phyloP scores from a whole-genome alignment of 2,888 invertebrate species.

The Andrena dorsata region DNA sequence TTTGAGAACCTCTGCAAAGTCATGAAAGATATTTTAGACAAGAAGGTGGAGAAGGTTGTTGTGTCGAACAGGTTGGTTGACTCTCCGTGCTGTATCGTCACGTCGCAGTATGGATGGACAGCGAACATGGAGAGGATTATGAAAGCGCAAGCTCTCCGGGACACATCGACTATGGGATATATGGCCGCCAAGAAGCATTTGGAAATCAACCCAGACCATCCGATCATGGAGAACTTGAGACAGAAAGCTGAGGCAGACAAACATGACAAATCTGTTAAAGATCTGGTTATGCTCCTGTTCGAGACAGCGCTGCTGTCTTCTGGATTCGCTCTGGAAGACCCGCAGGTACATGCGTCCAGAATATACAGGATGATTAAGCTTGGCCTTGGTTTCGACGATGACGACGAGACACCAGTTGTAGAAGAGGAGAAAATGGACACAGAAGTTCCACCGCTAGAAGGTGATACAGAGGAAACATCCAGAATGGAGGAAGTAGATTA shows the following conservation, averaged over 20 bases:
- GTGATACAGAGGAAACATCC: conserved; percentile 97
- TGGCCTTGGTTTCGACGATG: conserved; percentile 98
- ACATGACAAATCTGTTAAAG: conserved; percentile 99
- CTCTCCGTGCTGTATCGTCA: conserved; percentile 99
- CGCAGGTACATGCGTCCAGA: conserved; percentile 96
- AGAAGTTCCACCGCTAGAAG: conserved; percentile 86
- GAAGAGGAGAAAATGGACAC: conserved; percentile 88
- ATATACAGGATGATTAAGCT: conserved; percentile 99
- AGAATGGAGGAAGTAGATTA: conserved; percentile 99
- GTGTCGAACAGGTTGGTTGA: conserved; percentile 98
- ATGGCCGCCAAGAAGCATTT: conserved; percentile 99
- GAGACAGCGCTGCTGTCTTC: conserved; percentile 98
- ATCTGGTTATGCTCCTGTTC: conserved; percentile 96
- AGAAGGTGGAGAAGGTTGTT: conserved; percentile 98
- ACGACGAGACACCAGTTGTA: conserved; percentile 92
- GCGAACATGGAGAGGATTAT: conserved; percentile 99
- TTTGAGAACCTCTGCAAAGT: conserved; percentile 93
- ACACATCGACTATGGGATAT: conserved; percentile 99
- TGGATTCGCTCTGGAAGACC: conserved; percentile 98
- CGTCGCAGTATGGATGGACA: conserved; percentile 99
- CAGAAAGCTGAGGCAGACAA: conserved; percentile 98
- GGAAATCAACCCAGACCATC: conserved; percentile 98
- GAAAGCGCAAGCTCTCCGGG: conserved; percentile 99
- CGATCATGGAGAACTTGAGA: conserved; percentile 95
- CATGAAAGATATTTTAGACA: conserved; percentile 98